Conservation (phyloP, 2,888 invertebrate species). For the Perizoma affinitatum region DNA sequence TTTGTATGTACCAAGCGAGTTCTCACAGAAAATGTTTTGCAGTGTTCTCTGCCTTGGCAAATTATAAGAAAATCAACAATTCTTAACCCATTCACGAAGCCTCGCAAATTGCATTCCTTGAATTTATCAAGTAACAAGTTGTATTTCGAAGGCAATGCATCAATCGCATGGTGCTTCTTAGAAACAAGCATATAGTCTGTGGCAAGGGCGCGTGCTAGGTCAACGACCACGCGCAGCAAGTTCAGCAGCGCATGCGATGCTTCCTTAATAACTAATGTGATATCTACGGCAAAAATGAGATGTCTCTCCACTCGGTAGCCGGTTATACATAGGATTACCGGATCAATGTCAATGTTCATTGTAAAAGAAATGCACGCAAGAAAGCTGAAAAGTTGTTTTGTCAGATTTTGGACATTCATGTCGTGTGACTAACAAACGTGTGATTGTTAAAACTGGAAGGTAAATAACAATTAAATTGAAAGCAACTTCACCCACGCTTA, state of each 20-base stretch:
- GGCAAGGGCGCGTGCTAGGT: slow-evolving; percentile 68
- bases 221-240: slow-evolving; percentile 66
- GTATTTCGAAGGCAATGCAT: slow-evolving; percentile 6
- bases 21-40: no score
- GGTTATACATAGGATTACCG: slow-evolving; percentile 13
- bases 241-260: slow-evolving; percentile 57
- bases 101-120: not conserved
- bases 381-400: no score
- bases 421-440: no score
- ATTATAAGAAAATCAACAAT: no score
- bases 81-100: no score
- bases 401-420: no score
- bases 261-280: slow-evolving; percentile 11
- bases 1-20: no score
- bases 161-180: slow-evolving; percentile 5
- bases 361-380: not conserved
- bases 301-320: slow-evolving; percentile 17
- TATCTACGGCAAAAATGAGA: slow-evolving; percentile 20
- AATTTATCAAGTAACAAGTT: not conserved
- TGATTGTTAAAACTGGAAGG: no score
- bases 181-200: slow-evolving; percentile 6
- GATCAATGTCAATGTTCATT: slow-evolving; percentile 5
- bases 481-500: no score
- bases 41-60: no score
- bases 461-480: no score